A percentile compares a stretch with the other conserved stretches of the same genome.
Conservation (phyloP, 2,888 invertebrate species). For the Patella depressa region DNA sequence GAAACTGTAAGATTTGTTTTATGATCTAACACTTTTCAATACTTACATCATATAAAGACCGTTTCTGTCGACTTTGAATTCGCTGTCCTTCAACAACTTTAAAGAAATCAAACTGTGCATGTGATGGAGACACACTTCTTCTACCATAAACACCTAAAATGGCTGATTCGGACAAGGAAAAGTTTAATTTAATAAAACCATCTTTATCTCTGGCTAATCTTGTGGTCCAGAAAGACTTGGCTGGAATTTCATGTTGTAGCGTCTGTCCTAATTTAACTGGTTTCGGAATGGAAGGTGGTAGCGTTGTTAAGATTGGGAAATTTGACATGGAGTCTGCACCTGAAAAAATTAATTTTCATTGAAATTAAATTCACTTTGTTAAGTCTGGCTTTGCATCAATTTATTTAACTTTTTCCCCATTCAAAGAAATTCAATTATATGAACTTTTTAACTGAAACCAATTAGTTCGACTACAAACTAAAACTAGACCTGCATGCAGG, state of each 20-base stretch:
- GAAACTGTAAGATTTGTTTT: too few species aligned
- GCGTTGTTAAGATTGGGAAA: slow-evolving; percentile 24
- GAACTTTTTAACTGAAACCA: too few species aligned
- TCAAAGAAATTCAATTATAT: too few species aligned
- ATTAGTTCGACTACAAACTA: too few species aligned
- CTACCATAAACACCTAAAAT: slow-evolving; percentile 91
- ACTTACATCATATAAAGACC: slow-evolving; percentile 1
- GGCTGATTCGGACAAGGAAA: slow-evolving; percentile 75
- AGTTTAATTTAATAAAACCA: slow-evolving; percentile 94
- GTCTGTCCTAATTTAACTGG: slow-evolving; percentile 82
- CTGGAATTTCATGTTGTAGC: slow-evolving; percentile 88
- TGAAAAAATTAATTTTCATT: slow-evolving; percentile 13
- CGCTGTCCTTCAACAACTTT: slow-evolving; percentile 81
- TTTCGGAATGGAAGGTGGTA: slow-evolving; percentile 29
- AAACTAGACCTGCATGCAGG: too few species aligned
- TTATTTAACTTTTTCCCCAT: too few species aligned
- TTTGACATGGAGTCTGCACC: slow-evolving; percentile 36
- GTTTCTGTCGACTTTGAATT: slow-evolving; percentile 38
- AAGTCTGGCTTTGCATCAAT: too few species aligned
- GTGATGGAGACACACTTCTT: slow-evolving; percentile 93
- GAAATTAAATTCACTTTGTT: too few species aligned
- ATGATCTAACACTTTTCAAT: neutral
- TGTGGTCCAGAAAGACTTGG: slow-evolving; percentile 97
- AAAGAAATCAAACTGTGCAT: slow-evolving; percentile 96
- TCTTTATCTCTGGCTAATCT: slow-evolving; percentile 96